Evolutionary conservation across 2,797 vertebrate genomes (phyloP).

Genomic region (Chloroceryle amazona): DNA sequence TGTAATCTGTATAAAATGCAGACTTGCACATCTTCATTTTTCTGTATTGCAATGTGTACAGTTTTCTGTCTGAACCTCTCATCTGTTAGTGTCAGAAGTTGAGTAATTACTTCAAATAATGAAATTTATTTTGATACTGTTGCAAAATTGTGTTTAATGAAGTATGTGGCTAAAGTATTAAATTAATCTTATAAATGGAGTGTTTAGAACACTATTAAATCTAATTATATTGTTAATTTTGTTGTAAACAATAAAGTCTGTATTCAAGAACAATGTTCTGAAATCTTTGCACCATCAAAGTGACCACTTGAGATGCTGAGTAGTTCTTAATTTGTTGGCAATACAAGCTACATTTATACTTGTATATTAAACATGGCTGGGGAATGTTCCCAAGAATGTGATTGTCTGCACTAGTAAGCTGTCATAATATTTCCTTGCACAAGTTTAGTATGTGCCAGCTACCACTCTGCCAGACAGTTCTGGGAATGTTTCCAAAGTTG

Average conservation of each 20-base stretch:
- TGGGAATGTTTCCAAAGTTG: neutral
- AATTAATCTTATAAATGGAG: neutral
- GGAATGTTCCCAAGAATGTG: neutral
- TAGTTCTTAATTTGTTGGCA: neutral
- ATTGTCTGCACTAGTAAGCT: constrained; percentile 2
- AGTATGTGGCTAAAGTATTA: neutral
- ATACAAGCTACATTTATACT: neutral
- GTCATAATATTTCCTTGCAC: constrained; percentile 44
- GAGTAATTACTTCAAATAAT: neutral
- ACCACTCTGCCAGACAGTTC: neutral
- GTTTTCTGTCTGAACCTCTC: neutral
- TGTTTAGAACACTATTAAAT: neutral
- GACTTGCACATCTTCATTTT: neutral
- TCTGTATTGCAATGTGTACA: neutral
- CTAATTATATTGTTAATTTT: neutral
- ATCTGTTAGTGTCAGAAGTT: neutral
- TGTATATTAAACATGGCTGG: neutral
- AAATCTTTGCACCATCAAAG: neutral
- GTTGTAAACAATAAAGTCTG: neutral
- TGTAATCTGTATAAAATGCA: neutral
- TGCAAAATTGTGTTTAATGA: neutral
- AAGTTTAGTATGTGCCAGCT: neutral
- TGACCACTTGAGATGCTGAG: neutral
- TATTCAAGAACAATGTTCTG: neutral
- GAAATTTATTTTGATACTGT: neutral